Evolutionary conservation across 2,888 invertebrate species (phyloP), one percentile per base, ranked within the genome.

Genomic region (Cecidostiba fungosa): DNA sequence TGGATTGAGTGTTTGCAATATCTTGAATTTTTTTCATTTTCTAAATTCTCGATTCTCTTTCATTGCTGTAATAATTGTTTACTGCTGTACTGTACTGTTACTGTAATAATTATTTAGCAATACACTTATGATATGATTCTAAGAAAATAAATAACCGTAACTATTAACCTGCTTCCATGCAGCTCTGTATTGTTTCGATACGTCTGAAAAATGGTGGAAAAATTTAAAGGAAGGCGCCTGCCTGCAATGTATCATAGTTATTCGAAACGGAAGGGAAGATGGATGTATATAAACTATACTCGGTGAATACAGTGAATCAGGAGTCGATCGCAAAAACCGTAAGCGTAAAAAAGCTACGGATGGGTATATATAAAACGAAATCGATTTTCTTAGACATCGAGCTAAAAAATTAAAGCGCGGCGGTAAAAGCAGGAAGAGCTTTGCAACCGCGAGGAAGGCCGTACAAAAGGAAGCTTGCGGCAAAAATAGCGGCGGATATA

Each of bases 351-450:
- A 73, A 36, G 23, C 39, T 39, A 29, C 3, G 69, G 1, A 50
- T 19, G 72, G 4, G 32, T 19, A 39, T 39, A 23, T 54, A 72
- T 72, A 80, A 72, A 80, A 54, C n/a, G 43, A 16, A 54, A 81
- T 81, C 43, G 73, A 81, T 73, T 74, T 82, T 82, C 62, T 47
- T 39, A 73, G 73, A 59, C 73, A 43, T 26, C 16, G 73, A 59
- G 59, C 59, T 62, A 66, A 54, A 76, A 81, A 76, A 82, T 82
- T 82, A 47, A 82, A 82, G 74, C 59, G 74, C 62, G 76, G 76
- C 74, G 50, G 66, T 76, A 76, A 74, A 76, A 76, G 76, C 29
- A 82, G 50, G 32, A 82, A 82, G 50, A 76, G 36, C 62, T 19
- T 54, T 26, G 79, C 32, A 70, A 39, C 23, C 77, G 23, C 16